These are phyloP conservation scores for Diploptera punctata DNA, from an alignment of 2,888 invertebrate genomes.

Conservation along the genomic window DNA sequence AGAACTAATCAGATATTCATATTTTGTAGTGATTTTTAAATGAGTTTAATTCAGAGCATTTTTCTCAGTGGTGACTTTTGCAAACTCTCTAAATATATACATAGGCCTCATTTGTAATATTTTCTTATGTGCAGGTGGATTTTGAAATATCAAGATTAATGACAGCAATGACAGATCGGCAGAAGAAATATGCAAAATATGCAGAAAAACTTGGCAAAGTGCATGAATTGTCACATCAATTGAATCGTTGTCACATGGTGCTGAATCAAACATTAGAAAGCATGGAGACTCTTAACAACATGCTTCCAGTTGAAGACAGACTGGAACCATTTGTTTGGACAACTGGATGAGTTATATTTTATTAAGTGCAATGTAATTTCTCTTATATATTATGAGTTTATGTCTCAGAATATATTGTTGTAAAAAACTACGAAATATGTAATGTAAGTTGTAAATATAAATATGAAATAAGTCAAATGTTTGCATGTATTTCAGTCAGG, in stretches of 20 bases:
- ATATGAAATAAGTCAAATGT: too few species aligned
- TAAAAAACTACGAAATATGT: too few species aligned
- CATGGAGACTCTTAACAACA: slow-evolving; percentile 82
- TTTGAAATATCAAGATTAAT: slow-evolving; percentile 73
- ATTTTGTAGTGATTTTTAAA: too few species aligned
- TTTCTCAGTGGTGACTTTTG: too few species aligned
- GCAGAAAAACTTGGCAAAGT: slow-evolving; percentile 86
- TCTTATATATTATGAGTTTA: too few species aligned
- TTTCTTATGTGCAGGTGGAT: slow-evolving; percentile 72
- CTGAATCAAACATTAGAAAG: slow-evolving; percentile 86
- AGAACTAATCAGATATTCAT: too few species aligned
- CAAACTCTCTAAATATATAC: neutral
- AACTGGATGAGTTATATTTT: slow-evolving; percentile 67
- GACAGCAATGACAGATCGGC: slow-evolving; percentile 75
- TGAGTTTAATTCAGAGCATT: too few species aligned
- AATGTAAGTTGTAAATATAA: too few species aligned
- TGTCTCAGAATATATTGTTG: too few species aligned
- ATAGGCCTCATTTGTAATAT: neutral
- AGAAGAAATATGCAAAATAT: slow-evolving; percentile 83
- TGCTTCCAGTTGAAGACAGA: slow-evolving; percentile 81
- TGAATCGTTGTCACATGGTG: slow-evolving; percentile 80
- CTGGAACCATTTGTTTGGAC: slow-evolving; percentile 91
- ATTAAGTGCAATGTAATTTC: too few species aligned
- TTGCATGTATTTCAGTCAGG: too few species aligned
- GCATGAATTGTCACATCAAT: slow-evolving; percentile 80